These are phyloP conservation scores for Pangasius macronema DNA, from an alignment of 2,797 vertebrate genomes.

Conservation along the genomic window DNA sequence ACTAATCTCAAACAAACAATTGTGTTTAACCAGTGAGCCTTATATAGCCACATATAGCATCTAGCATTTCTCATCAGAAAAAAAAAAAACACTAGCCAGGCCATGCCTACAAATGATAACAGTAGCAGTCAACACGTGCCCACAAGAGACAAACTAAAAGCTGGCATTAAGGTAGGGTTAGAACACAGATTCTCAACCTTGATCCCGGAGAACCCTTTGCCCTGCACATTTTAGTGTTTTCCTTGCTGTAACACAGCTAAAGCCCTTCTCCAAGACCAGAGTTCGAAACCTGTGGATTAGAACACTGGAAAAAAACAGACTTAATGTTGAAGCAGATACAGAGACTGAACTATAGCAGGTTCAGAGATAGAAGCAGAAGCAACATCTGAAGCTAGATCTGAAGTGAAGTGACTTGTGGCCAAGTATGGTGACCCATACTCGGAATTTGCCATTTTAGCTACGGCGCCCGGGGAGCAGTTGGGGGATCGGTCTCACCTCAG, in stretches of 20 bases:
- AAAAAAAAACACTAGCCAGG: neutral
- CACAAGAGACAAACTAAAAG: neutral
- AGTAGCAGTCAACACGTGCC: neutral
- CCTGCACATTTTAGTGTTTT: neutral
- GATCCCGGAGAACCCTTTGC: neutral
- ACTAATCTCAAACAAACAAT: neutral
- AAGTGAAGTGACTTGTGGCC: too few species aligned
- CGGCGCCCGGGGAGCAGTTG: too few species aligned
- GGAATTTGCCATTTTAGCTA: too few species aligned
- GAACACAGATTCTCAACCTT: neutral
- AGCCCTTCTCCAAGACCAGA: neutral
- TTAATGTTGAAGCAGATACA: neutral
- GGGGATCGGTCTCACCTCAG: too few species aligned
- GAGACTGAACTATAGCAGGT: neutral
- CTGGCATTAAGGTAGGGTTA: neutral
- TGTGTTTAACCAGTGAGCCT: too few species aligned
- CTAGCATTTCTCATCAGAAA: neutral
- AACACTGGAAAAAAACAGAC: neutral
- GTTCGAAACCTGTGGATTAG: neutral
- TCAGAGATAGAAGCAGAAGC: neutral
- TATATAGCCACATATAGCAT: neutral
- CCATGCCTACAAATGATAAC: neutral
- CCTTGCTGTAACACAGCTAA: neutral
- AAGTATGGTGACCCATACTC: too few species aligned
- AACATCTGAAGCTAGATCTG: slow-evolving; percentile 8